Evolutionary conservation across 2,797 vertebrate species (phyloP).

Genomic region (Sebastes kiyomatsui): DNA sequence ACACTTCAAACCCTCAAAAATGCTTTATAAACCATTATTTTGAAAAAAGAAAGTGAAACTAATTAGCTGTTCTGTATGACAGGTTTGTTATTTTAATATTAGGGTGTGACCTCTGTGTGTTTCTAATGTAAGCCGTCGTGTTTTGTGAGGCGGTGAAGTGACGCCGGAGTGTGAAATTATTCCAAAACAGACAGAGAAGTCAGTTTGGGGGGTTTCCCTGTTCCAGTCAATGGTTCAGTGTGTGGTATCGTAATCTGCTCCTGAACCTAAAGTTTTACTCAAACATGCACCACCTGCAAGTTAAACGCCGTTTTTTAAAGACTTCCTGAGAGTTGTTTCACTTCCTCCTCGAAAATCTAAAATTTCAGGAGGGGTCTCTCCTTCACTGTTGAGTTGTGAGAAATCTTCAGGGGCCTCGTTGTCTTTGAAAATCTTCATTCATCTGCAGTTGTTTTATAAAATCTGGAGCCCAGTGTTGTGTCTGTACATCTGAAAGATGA

Average conservation of each 20-base stretch:
- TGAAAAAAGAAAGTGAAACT: not conserved
- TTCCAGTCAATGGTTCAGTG: not conserved
- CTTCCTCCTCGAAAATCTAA: constrained; percentile 33
- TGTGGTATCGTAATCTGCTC: not conserved
- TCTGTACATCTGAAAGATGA: not conserved
- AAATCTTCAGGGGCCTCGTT: not conserved
- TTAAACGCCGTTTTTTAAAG: constrained; percentile 10
- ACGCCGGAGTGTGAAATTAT: constrained; percentile 4
- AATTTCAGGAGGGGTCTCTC: not conserved
- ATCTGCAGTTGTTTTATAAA: not conserved
- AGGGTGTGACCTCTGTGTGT: not conserved
- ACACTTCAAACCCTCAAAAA: too few species aligned
- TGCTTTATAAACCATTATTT: too few species aligned
- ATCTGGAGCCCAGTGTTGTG: not conserved
- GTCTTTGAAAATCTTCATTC: not conserved
- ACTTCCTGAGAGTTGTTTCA: constrained; percentile 68
- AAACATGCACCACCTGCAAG: constrained; percentile 38
- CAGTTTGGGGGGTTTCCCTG: constrained; percentile 24
- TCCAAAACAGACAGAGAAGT: constrained; percentile 24
- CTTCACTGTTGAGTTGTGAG: not conserved
- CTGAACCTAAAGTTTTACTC: not conserved
- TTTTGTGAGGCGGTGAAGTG: constrained; percentile 3
- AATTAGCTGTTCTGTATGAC: not conserved
- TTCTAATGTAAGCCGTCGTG: not conserved
- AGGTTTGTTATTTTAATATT: not conserved